Evolutionary conservation across 2,888 invertebrate species (phyloP), one percentile per base, ranked within the genome.

Genomic region (Mayetiola destructor): DNA sequence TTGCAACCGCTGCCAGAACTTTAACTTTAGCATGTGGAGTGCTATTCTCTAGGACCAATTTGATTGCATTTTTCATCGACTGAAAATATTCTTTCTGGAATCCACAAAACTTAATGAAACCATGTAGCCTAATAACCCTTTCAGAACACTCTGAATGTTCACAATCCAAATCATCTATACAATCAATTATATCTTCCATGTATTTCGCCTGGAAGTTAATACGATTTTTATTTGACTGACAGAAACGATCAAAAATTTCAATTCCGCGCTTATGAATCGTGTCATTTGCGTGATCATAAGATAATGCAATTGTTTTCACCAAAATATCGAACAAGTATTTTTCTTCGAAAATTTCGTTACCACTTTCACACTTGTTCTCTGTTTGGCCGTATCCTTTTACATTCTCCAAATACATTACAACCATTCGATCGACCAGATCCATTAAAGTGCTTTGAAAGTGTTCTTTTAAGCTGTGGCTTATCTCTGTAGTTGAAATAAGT

Each of bases 21-120:
- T 68, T 72, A 5, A 73, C 63, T 61, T 70, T 69, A 0, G 68
- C 71, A 35, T 67, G 65, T 37, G 67, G 66, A 4, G 65, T 60
- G 56, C 67, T 69, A 58, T 69, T 59, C 1, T 65, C 58, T 59
- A 68, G 68, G 4, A 70, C 69, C 0, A 59, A 39, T 32, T 65
- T 64, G 1, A 73, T 63, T 23, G 67, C 67, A 1, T 60, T 60
- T n/a, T 68, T 66, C 4, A 71, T 59, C 23, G 59, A 57, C 2
- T 58, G 16, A 8, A 73, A 40, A 55, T 68, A 69, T 0, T 63
- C 54, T 0, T 61, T 52, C 8, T 70, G 68, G 32, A 70, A 64
- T 6, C 64, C 64, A 18, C 64, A 66, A 20, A 68, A 58, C 8
- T 66, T 64, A 2, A 73, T 65, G 1, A 70, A 60, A 0, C 73